Evolutionary conservation across 2,888 invertebrate species (phyloP), one percentile per base, ranked within the genome.

Genomic region (Chrysina gloriosa): DNA sequence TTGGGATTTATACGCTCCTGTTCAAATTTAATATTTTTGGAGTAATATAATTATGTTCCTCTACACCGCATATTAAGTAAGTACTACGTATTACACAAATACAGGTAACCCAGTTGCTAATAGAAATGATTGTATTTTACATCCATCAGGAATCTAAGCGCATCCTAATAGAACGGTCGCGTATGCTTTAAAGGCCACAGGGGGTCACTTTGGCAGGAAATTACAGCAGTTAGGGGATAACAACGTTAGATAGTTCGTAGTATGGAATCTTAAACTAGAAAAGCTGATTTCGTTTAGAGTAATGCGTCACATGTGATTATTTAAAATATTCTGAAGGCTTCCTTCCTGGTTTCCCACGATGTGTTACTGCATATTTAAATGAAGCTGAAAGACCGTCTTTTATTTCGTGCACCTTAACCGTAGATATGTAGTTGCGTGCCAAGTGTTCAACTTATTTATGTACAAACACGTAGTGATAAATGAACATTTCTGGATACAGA

Each of bases 311-410:
- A 56, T 56, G 36, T 56, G 56, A 23, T 36, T 36, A 36, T 25
- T 34, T n/a, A 34, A 34, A 56, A 36, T 36, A 39, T 36, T 34
- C 36, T 11, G 14, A 36, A 36, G 9, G 36, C 23, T 21, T 34
- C 31, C 36, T 56, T 56, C 56, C 56, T 23, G 56, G 23, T 36
- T 56, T 56, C 56, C 25, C 56, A 56, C 56, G 56, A 36, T 36
- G 36, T 5, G 21, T 56, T 23, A 14, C 23, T 34, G 25, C 23
- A 11, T 56, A 56, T 56, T 56, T 19, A 36, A 56, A 56, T 56
- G 56, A 54, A 9, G 36, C 23, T 4, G 19, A 56, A 9, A 11
- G 11, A 56, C 6, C 11, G 21, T n/a, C 25, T 36, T 56, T 23
- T 23, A 21, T 36, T 19, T 36, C 23, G 5, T 56, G n/a, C 39